Conservation (phyloP, 35 echinoderm and acorn worm genomes). For the Lytechinus pictus region DNA sequence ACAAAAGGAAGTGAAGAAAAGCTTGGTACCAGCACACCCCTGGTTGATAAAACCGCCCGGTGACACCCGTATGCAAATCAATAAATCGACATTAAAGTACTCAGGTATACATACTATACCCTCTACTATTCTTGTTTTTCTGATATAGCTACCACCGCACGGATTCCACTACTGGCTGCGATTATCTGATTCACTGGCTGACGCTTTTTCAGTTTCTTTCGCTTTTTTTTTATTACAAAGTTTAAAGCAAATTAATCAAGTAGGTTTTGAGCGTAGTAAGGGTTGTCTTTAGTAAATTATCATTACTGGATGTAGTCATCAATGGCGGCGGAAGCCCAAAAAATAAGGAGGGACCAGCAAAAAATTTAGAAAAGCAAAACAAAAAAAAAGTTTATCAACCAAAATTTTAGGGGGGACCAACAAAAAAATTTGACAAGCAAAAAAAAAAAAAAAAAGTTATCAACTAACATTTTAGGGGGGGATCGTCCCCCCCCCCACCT, state of each 20-base stretch:
- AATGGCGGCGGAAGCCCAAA: no score
- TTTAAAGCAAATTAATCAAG: no score
- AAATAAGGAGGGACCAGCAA: no score
- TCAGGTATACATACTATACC: background rate
- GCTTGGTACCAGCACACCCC: background rate
- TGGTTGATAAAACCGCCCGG: background rate
- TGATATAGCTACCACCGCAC: conserved; percentile 1
- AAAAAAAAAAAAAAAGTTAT: no score
- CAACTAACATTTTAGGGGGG: no score
- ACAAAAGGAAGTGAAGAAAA: background rate
- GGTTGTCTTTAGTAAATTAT: background rate
- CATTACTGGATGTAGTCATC: background rate
- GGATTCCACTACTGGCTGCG: background rate
- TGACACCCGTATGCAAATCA: background rate
- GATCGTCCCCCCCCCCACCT: no score
- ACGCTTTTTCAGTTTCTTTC: background rate
- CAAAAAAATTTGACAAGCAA: no score
- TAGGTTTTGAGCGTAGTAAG: no score
- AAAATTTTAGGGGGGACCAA: no score
- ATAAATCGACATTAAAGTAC: background rate
- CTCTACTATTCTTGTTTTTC: background rate
- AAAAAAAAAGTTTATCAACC: no score
- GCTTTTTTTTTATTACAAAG: background rate
- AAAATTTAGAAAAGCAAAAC: no score
- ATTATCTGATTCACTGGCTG: background rate